Base-by-base conservation (phyloP, 2,797 vertebrate species). In the Oryzias dopingdopingensis region DNA sequence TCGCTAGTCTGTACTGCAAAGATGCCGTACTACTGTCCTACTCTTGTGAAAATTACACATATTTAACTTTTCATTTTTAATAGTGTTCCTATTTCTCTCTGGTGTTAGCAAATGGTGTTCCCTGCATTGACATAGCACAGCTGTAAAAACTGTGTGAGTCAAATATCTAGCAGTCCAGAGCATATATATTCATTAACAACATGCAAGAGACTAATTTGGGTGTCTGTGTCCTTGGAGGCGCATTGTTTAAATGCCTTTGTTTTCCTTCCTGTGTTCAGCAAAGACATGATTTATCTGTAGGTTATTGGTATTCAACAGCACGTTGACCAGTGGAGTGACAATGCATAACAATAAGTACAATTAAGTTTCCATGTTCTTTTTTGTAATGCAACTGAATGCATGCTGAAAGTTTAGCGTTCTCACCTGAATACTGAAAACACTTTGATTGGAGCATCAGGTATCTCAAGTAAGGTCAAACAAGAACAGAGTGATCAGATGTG, bases 311-410 rank as follows among this genome's bases (percentile, higher is more conserved):
- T 89, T 85, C 87, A 74, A 70, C 72, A 62, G 76, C 67, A 51
- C 65, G 76, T 80, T 78, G 76, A 70, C 77, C 74, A 73, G 62
- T 74, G 79, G 86, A 85, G 81, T 89, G 84, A 87, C 84, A 76
- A 78, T 46, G 77, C 86, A 90, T 90, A 84, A 84, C 83, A 89
- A 90, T 84, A 82, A 90, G 64, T 58, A 54, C 77, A 88, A 90
- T 90, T 89, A 88, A 77, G 78, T 75, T 70, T 60, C 69, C 57
- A 32, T 82, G 82, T 86, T 37, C 32, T 88, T 83, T 22, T 84
- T 17, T 5, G 72, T 85, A 87, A 90, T 90, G 84, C 84, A 77
- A 80, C 44, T 63, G 73, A 82, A 84, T 72, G 66, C 74, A 61
- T 44, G 60, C 54, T 69, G 68, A 85, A 74, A 70, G 59, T 52